Conservation (phyloP, 2,113 vertebrate genomes). For the Pagrus major region DNA sequence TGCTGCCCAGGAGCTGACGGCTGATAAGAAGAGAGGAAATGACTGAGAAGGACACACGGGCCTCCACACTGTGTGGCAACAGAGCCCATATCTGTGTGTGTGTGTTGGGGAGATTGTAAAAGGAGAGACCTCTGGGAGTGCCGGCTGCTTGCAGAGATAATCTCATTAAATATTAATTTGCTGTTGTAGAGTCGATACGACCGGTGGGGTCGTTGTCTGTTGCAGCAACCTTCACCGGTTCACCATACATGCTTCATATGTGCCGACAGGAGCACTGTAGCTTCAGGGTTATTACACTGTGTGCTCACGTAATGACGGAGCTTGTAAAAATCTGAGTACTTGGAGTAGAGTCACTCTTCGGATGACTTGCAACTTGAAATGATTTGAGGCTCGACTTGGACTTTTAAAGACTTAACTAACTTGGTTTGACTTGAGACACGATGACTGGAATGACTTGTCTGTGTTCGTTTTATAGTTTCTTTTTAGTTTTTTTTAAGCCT, state of each 20-base stretch:
- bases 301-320: background rate
- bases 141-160: slow-evolving; percentile 22
- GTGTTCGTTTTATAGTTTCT: too few relatives aligned
- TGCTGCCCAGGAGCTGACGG: background rate
- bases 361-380: too few relatives aligned
- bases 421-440: too few relatives aligned
- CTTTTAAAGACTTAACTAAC: too few relatives aligned
- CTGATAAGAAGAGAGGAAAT: slow-evolving; percentile 11
- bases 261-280: background rate
- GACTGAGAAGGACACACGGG: background rate
- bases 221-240: background rate
- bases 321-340: too few relatives aligned
- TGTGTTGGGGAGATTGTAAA: background rate
- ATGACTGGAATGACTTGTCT: too few relatives aligned
- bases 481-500: too few relatives aligned
- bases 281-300: background rate
- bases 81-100: too few relatives aligned
- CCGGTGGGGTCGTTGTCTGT: background rate
- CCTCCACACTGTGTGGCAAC: background rate
- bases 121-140: background rate
- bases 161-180: slow-evolving; percentile 62
- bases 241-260: background rate
- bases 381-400: too few relatives aligned
- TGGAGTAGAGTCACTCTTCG: too few relatives aligned
- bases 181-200: slow-evolving; percentile 7